A percentile compares a stretch with the other conserved stretches of the same genome.
These are phyloP conservation scores for Mesorhabditis spiculigera DNA, from an alignment of 2,888 invertebrate genomes.

Conservation along the genomic window DNA sequence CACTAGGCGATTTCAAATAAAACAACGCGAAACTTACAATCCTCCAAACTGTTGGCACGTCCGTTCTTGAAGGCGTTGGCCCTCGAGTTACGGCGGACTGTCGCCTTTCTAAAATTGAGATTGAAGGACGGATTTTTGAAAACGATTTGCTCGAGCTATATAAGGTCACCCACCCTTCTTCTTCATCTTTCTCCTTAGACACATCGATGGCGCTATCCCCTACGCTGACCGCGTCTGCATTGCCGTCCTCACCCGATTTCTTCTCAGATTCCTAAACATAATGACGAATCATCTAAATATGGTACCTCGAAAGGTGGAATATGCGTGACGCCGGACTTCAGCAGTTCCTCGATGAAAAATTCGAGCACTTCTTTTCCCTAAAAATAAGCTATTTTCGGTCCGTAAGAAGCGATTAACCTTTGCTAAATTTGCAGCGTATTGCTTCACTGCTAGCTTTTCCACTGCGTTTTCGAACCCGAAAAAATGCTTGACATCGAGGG, in stretches of 20 bases:
- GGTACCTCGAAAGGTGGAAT: constrained; percentile 63
- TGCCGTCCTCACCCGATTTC: constrained; percentile 7
- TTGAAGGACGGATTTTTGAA: too few relatives aligned
- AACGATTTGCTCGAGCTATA: too few relatives aligned
- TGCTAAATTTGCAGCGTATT: constrained; percentile 81
- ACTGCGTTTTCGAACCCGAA: constrained; percentile 89
- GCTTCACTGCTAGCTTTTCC: constrained; percentile 92
- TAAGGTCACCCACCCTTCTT: constrained; percentile 5
- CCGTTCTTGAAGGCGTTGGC: constrained; percentile 1
- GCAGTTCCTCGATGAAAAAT: constrained; percentile 76
- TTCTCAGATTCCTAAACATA: not conserved
- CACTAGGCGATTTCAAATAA: too few relatives aligned
- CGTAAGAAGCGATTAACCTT: constrained; percentile 61
- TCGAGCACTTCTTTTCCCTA: constrained; percentile 91
- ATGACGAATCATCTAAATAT: not conserved
- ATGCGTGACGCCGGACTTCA: constrained; percentile 72
- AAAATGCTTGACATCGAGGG: constrained; percentile 87
- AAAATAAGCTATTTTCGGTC: constrained; percentile 20
- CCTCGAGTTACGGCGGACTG: not conserved
- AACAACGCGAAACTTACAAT: not conserved
- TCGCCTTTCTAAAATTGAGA: not conserved
- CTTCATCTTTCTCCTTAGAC: constrained; percentile 26
- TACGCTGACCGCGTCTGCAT: constrained; percentile 20
- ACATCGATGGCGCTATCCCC: constrained; percentile 49
- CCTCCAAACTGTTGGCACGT: not conserved